Evolutionary conservation across 2,888 invertebrate species (phyloP), one percentile per base, ranked within the genome.

Genomic region (Hipparchia sbordonii): DNA sequence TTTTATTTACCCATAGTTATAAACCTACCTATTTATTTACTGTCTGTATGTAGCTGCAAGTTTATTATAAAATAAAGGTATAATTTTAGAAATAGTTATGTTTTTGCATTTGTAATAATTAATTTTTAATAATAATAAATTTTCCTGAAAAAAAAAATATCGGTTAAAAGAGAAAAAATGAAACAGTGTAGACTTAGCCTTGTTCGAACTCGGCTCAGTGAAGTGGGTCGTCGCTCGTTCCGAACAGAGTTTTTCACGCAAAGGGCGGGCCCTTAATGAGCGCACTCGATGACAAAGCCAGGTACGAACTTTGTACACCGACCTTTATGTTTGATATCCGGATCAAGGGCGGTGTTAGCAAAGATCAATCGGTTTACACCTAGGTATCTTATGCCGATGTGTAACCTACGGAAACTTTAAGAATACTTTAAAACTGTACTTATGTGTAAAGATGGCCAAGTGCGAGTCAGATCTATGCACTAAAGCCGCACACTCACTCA

Each of bases 221-320:
- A 60, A 84, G 82, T 80, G 78, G 78, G 71, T 73, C 72, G 79
- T 71, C 57, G 77, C 73, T 73, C 73, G 77, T 74, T 73, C 73
- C 48, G 70, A 79, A 74, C 74, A 67, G 77, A 78, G 78, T 82
- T 81, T 82, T 81, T 81, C 79, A 77, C 80, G 76, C 79, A 79
- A 80, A 79, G 76, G 78, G 57, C 67, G 77, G 78, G 76, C 77
- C 79, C 81, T 81, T 86, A 86, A 87, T 87, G 87, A 87, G 85
- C 82, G 79, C 80, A 82, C 85, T 87, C 81, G 80, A 82, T 81
- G 84, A 85, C 82, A 86, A 84, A 83, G 82, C 76, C 80, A 82
- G 81, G 68, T 60, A 68, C 57, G 56, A 68, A 67, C 57, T 67
- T 57, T 68, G 68, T 65, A 12, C 65, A 51, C 65, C 65, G 65